Conservation (phyloP, 2,888 invertebrate species). For the Stomorhina lunata region DNA sequence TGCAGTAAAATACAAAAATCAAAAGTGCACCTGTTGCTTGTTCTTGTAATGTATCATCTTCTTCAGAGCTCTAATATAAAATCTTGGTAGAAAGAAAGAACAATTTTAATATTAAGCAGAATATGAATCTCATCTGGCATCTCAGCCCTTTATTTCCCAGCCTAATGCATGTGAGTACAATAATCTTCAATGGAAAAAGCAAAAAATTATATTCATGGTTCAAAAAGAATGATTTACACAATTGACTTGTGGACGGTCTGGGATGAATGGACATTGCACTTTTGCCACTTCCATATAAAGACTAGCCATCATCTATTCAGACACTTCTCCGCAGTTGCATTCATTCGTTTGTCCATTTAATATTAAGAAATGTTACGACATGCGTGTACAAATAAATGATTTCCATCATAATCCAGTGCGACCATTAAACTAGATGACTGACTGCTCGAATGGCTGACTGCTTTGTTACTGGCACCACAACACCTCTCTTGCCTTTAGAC, state of each 20-base stretch:
- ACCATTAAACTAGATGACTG: constrained; percentile 61
- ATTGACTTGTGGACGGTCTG: constrained; percentile 50
- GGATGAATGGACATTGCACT: constrained; percentile 41
- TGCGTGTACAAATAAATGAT: constrained; percentile 66
- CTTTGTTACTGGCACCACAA: not conserved
- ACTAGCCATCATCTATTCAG: not conserved
- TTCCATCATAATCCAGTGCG: constrained; percentile 67
- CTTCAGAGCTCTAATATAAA: not conserved
- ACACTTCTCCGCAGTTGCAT: not conserved
- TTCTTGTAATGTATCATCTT: constrained; percentile 55
- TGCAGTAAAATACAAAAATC: constrained; percentile 7
- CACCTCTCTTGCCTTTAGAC: not conserved
- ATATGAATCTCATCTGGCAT: constrained; percentile 1
- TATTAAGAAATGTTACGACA: constrained; percentile 60
- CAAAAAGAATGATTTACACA: constrained; percentile 50
- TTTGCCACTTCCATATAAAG: constrained; percentile 44
- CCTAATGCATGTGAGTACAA: not conserved
- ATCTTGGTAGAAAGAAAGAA: not conserved
- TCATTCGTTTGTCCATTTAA: constrained; percentile 53
- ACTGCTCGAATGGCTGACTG: too few relatives aligned
- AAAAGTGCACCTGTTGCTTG: constrained; percentile 63
- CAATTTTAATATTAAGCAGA: constrained; percentile 27
- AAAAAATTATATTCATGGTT: not conserved
- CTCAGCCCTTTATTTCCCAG: not conserved
- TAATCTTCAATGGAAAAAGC: constrained; percentile 24